Evolutionary conservation across 2,888 invertebrate species (phyloP).

Genomic region (Synanthedon myopaeformis): DNA sequence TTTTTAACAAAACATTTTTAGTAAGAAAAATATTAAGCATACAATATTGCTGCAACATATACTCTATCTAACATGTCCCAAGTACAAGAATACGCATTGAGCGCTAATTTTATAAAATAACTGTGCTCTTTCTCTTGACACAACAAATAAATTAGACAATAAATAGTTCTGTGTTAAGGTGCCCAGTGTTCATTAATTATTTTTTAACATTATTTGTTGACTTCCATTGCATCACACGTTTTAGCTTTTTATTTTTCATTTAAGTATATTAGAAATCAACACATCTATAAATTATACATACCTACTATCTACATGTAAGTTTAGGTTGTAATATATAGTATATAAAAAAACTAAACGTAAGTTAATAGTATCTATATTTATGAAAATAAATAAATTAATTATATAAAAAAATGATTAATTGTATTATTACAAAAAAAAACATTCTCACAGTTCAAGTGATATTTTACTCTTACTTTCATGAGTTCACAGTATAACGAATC

Average conservation of each 20-base stretch:
- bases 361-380: constrained; percentile 63
- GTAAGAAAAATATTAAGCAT: no score
- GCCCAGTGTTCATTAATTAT: constrained; percentile 40
- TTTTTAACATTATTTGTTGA: constrained; percentile 12
- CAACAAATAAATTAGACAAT: constrained; percentile 24
- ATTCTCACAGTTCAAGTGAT: no score
- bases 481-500: no score
- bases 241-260: constrained; percentile 21
- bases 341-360: constrained; percentile 45
- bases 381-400: constrained; percentile 60
- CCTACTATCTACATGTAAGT: constrained; percentile 55
- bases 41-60: neutral
- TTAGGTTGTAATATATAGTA: constrained; percentile 49
- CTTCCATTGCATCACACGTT: no score
- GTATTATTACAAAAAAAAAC: no score
- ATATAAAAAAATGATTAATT: constrained; percentile 4
- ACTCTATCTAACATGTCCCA: neutral
- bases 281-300: constrained; percentile 43
- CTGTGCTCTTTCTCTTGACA: constrained; percentile 3
- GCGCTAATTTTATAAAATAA: neutral
- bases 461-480: no score
- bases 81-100: neutral
- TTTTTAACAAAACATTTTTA: no score
- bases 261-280: constrained; percentile 26
- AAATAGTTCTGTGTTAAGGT: constrained; percentile 33